Percentiles rank a stretch among this genome's conserved stretches.
phyloP scores from a whole-genome alignment of 2,113 vertebrate species.

The Pandion haliaetus region DNA sequence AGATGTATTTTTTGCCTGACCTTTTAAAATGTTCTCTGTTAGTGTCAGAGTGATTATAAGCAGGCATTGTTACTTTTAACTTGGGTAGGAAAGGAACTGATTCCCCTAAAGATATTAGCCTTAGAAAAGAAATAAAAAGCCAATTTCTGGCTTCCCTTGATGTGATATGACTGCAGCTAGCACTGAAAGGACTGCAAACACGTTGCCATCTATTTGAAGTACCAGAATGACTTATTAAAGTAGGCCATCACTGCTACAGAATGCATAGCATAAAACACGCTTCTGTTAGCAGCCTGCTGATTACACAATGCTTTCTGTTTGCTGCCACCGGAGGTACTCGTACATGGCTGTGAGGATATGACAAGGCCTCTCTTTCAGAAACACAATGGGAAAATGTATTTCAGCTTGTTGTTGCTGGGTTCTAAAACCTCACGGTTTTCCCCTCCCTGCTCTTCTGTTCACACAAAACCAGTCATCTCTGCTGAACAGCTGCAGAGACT shows the following conservation, averaged over 20 bases:
- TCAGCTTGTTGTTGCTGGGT: neutral
- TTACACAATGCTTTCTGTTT: constrained; percentile 23
- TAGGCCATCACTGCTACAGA: neutral
- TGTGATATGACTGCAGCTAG: neutral
- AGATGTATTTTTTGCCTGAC: neutral
- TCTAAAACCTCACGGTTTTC: neutral
- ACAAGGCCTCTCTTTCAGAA: constrained; percentile 29
- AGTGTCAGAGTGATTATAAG: neutral
- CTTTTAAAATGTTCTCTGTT: neutral
- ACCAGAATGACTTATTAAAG: neutral
- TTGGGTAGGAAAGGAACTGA: neutral
- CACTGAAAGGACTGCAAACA: neutral
- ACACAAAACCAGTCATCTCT: neutral
- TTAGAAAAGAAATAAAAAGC: neutral
- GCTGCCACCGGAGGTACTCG: neutral
- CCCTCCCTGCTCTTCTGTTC: neutral
- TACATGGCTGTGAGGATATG: neutral
- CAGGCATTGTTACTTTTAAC: neutral
- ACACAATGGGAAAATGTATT: constrained; percentile 25
- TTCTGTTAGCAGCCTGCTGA: constrained; percentile 6
- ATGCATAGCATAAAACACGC: neutral
- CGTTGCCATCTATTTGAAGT: constrained; percentile 2
- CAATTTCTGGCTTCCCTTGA: neutral
- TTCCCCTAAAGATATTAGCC: neutral
- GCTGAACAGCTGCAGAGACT: neutral